Evolutionary conservation across 2,113 vertebrate genomes (phyloP), one percentile per base, ranked within the genome.

Genomic region (Gavialis gangeticus): DNA sequence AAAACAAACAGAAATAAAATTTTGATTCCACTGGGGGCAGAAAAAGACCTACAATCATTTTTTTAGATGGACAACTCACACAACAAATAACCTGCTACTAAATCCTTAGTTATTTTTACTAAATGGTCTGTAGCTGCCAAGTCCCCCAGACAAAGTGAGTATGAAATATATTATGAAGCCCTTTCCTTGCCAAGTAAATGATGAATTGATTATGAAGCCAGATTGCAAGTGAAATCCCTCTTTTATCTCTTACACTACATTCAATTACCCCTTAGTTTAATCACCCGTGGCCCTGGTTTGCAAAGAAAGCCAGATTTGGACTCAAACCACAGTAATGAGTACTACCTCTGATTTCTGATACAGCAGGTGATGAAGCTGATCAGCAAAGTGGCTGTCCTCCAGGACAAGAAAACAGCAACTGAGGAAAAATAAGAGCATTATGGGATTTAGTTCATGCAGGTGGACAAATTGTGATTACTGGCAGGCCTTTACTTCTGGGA

Each of bases 1-100:
- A 92, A 81, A 54, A 86, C n/a, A 88, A 88, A 76, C 25, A 88
- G 62, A 25, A 62, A 76, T 84, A 95, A 95, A 92, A 92, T 24
- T 19, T 18, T 86, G 46, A 1, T 24, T 92, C 10, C 34, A 87
- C 59, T 0, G 2, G 66, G 18, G 55, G 63, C 25, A 76, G 57
- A 28, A 57, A 87, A 79, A 63, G 17, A n/a, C 15, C 22, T 60
- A 25, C 19, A 37, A 59, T 59, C 57, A 62, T 56, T 37, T 69
- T 71, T 81, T 34, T 7, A 25, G 63, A 55, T 16, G n/a, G 57
- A 19, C 8, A 84, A 5, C 64, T 73, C 63, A 67, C 34, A 64
- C 18, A 55, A 37, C 79, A 79, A 82, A 89, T 89, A 89, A 76
- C 30, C 79, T 82, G 54, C 79, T 82, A 82, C 75, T 89, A 82